These are phyloP conservation scores for Amphiprion clarkii DNA, from an alignment of 2,797 vertebrate genomes.

Conservation along the genomic window DNA sequence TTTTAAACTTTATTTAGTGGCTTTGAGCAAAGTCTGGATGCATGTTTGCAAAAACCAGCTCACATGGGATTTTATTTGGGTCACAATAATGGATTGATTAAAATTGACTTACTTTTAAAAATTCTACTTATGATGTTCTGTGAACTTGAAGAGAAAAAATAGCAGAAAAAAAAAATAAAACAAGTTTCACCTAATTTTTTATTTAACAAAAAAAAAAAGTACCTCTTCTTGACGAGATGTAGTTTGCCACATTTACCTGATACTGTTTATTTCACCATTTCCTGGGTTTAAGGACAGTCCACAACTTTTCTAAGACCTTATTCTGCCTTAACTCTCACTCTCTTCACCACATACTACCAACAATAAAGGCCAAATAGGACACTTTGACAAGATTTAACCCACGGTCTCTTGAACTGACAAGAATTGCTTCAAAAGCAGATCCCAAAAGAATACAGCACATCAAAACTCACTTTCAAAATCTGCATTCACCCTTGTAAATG, in stretches of 20 bases:
- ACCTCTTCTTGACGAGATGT: too few species aligned
- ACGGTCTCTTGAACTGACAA: neutral
- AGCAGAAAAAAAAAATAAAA: too few species aligned
- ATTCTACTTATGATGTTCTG: neutral
- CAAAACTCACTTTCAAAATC: neutral
- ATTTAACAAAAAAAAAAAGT: too few species aligned
- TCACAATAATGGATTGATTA: neutral
- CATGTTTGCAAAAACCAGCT: neutral
- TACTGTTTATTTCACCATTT: neutral
- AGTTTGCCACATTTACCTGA: too few species aligned
- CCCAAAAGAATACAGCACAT: neutral
- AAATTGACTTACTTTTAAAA: neutral
- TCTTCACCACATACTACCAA: neutral
- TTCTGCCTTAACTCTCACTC: neutral
- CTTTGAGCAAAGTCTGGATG: too few species aligned
- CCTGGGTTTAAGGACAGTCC: neutral
- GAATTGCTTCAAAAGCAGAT: neutral
- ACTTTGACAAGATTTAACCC: neutral
- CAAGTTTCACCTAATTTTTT: too few species aligned
- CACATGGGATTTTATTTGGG: neutral
- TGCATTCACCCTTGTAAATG: neutral
- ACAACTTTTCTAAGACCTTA: constrained; percentile 8
- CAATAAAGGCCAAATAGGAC: neutral
- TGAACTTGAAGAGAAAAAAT: too few species aligned
- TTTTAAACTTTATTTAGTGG: neutral